Evolutionary conservation across 2,888 invertebrate species (phyloP).

Genomic region (Chaitophorus viminalis): DNA sequence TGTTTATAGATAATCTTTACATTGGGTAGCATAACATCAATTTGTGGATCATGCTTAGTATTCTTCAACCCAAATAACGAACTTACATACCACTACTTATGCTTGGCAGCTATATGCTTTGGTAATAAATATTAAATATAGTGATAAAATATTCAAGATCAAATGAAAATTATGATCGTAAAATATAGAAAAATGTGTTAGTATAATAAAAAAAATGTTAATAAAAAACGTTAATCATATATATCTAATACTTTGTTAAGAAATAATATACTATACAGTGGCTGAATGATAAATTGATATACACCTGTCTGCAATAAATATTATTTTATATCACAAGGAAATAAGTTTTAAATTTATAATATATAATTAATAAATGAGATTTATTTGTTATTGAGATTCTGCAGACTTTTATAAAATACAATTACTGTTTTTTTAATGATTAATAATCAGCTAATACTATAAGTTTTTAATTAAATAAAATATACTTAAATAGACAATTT

Average conservation of each 20-base stretch:
- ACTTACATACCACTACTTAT: constrained; percentile 74
- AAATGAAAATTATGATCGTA: background rate
- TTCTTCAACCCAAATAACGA: constrained; percentile 72
- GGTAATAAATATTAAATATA: constrained; percentile 70
- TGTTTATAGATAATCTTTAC: constrained; percentile 47
- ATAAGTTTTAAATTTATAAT: background rate
- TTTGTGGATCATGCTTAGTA: constrained; percentile 78
- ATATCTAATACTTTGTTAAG: background rate
- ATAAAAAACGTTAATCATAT: too few species aligned
- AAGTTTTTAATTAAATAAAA: background rate
- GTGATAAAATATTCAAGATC: background rate
- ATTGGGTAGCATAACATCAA: constrained; percentile 46
- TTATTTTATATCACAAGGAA: background rate
- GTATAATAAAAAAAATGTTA: too few species aligned
- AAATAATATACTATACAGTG: background rate
- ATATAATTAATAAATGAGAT: too few species aligned
- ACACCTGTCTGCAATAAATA: too few species aligned
- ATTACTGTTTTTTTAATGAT: too few species aligned
- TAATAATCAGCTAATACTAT: background rate
- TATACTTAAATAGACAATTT: too few species aligned
- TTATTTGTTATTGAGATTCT: too few species aligned
- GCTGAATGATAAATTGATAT: background rate
- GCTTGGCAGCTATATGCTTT: constrained; percentile 77
- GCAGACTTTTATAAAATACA: too few species aligned
- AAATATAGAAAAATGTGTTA: too few species aligned